phyloP scores from a whole-genome alignment of 1,140 invertebrate genomes.

The Eciton burchellii region DNA sequence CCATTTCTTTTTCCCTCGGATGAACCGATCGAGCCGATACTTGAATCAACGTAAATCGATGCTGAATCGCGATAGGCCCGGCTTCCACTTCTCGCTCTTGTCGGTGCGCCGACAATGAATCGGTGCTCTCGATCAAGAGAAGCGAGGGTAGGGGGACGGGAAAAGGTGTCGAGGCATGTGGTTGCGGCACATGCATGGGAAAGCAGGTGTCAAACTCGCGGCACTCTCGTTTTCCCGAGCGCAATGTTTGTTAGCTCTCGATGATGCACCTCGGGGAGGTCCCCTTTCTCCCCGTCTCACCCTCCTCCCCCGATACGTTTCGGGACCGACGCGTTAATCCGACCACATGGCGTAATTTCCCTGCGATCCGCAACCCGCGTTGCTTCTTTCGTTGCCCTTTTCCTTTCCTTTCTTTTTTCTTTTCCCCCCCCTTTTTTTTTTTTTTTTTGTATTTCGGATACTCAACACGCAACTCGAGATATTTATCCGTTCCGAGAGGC shows the following conservation, averaged over 20 bases:
- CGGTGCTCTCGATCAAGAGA: constrained; percentile 64
- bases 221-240: constrained; percentile 1
- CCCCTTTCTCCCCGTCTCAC: too few relatives aligned
- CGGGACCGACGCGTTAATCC: too few relatives aligned
- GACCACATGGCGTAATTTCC: too few relatives aligned
- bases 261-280: constrained; percentile 16
- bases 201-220: constrained; percentile 50
- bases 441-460: too few relatives aligned
- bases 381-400: too few relatives aligned
- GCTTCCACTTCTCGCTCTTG: background rate
- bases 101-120: background rate
- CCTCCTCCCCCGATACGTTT: too few relatives aligned
- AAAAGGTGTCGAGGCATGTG: constrained; percentile 26
- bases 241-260: too few relatives aligned
- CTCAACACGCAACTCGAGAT: too few relatives aligned
- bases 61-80: background rate
- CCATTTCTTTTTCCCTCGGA: background rate
- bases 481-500: too few relatives aligned
- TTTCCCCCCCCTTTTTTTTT: too few relatives aligned
- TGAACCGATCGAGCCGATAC: background rate
- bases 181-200: constrained; percentile 61
- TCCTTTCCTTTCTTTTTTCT: too few relatives aligned
- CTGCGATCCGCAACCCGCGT: too few relatives aligned
- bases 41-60: background rate
- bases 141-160: constrained; percentile 26